Percentiles rank a stretch among this genome's conserved stretches.
These are phyloP conservation scores for Euwallacea similis DNA, from an alignment of 1,140 invertebrate species.

Conservation along the genomic window DNA sequence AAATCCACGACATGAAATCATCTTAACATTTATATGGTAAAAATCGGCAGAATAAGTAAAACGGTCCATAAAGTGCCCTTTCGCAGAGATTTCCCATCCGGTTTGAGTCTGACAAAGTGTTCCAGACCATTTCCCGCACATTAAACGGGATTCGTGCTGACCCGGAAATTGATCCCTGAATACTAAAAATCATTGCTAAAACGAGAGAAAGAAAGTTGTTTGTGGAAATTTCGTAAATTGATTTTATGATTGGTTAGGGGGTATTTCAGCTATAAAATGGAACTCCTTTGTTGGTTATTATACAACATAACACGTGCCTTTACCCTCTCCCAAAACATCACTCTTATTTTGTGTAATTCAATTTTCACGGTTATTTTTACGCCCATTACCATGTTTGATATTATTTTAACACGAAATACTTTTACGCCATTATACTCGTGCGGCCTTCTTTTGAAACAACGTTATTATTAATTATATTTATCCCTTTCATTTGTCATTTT, in stretches of 20 bases:
- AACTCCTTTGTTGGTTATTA: too few species aligned
- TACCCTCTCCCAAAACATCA: too few species aligned
- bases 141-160: constrained; percentile 31
- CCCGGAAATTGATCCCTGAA: constrained; percentile 27
- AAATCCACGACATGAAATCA: neutral
- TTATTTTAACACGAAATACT: constrained; percentile 25
- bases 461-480: constrained; percentile 34
- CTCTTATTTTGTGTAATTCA: constrained; percentile 8
- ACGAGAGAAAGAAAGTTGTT: constrained; percentile 7
- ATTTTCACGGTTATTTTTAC: constrained; percentile 25
- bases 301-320: too few species aligned
- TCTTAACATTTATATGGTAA: constrained; percentile 15
- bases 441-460: constrained; percentile 7
- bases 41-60: constrained; percentile 21
- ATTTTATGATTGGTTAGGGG: too few species aligned
- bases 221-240: neutral
- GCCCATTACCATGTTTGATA: constrained; percentile 19
- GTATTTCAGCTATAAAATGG: too few species aligned
- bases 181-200: constrained; percentile 26
- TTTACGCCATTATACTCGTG: constrained; percentile 25
- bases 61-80: constrained; percentile 10
- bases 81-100: constrained; percentile 29
- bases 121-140: constrained; percentile 30
- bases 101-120: constrained; percentile 27
- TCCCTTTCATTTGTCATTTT: constrained; percentile 35